Evolutionary conservation across 2,888 invertebrate species (phyloP).

Genomic region (Sicus ferrugineus): DNA sequence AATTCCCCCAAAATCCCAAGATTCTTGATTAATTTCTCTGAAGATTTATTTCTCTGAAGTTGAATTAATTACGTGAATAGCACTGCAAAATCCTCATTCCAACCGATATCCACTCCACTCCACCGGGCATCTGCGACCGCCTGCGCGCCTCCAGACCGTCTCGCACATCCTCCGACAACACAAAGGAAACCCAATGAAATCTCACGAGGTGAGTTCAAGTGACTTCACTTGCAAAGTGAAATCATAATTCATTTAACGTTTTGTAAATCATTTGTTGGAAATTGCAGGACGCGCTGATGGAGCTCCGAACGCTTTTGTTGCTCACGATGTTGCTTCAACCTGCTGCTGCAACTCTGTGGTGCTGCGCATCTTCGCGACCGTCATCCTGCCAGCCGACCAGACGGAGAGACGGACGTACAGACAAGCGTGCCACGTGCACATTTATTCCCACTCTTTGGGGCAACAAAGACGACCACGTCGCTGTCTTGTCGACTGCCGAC

Average conservation of each 20-base stretch:
- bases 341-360: constrained; percentile 16
- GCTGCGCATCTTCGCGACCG: not conserved
- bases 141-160: not conserved
- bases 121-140: no score
- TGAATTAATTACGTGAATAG: no score
- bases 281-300: constrained; percentile 42
- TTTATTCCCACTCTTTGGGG: not conserved
- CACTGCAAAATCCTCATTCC: no score
- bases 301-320: constrained; percentile 21
- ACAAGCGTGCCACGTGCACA: not conserved
- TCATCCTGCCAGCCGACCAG: no score
- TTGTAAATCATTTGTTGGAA: constrained; percentile 59
- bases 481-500: not conserved
- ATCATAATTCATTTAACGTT: constrained; percentile 59
- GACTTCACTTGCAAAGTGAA: constrained; percentile 43
- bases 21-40: no score
- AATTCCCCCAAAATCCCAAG: no score
- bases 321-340: constrained; percentile 1
- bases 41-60: no score
- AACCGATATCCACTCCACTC: no score
- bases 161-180: not conserved
- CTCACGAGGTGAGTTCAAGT: no score
- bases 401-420: no score
- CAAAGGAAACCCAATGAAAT: not conserved
- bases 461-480: no score